phyloP scores from a whole-genome alignment of 1,140 invertebrate genomes.

The Drosophila nasuta region DNA sequence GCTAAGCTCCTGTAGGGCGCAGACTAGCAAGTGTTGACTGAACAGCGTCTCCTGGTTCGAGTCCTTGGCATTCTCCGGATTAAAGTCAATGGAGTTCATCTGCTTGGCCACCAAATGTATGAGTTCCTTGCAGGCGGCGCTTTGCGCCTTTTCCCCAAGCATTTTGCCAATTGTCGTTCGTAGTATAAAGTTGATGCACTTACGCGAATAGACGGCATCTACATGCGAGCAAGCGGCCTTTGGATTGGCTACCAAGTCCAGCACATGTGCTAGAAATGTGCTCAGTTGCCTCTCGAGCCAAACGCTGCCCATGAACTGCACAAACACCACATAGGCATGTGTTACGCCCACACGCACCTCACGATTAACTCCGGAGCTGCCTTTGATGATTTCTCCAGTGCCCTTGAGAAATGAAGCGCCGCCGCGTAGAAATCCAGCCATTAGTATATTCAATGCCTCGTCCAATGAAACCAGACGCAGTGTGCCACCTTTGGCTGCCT shows the following conservation, averaged over 20 bases:
- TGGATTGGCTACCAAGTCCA: constrained; percentile 96
- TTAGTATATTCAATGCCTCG: constrained; percentile 95
- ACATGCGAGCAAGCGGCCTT: constrained; percentile 97
- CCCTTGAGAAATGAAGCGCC: constrained; percentile 98
- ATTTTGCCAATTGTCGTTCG: constrained; percentile 95
- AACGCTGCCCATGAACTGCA: constrained; percentile 95
- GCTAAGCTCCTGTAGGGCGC: constrained; percentile 96
- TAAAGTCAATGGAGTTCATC: constrained; percentile 97
- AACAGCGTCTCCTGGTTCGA: constrained; percentile 95
- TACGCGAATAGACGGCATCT: constrained; percentile 98
- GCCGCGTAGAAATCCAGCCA: constrained; percentile 97
- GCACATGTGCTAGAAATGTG: constrained; percentile 93
- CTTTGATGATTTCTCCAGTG: constrained; percentile 98
- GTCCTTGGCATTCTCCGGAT: constrained; percentile 95
- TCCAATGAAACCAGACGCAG: constrained; percentile 91
- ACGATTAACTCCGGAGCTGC: constrained; percentile 94
- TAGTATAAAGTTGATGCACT: constrained; percentile 98
- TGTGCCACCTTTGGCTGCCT: constrained; percentile 62
- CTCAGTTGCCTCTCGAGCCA: constrained; percentile 98
- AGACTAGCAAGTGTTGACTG: constrained; percentile 97
- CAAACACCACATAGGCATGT: constrained; percentile 97
- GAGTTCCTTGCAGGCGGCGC: constrained; percentile 97
- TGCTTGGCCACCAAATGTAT: constrained; percentile 96
- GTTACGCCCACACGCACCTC: constrained; percentile 98
- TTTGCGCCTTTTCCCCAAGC: constrained; percentile 98